Percentiles rank a stretch among this genome's conserved stretches.
These are phyloP conservation scores for Periophthalmus modestus DNA, from an alignment of 2,113 vertebrate genomes.

Conservation along the genomic window DNA sequence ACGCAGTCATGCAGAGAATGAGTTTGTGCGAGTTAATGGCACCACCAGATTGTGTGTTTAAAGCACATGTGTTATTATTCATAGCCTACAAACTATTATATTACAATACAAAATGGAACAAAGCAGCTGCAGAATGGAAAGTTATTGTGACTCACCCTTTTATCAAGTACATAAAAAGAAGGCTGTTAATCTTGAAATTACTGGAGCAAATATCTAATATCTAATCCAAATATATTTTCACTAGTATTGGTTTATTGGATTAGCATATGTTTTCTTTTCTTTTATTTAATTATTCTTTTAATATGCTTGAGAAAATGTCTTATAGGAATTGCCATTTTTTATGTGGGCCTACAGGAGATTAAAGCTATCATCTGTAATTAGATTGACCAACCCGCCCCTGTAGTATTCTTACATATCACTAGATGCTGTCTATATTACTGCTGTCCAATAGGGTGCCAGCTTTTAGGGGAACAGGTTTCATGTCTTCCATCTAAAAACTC, in stretches of 20 bases:
- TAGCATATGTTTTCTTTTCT: background rate
- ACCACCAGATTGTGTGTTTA: conserved; percentile 44
- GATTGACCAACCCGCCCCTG: no score
- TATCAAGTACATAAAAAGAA: background rate
- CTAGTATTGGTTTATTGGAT: background rate
- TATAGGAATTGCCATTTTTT: background rate
- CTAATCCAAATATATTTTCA: background rate
- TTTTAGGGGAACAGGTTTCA: no score
- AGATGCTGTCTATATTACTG: no score
- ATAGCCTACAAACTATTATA: conserved; percentile 48
- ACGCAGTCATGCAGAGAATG: conserved; percentile 62
- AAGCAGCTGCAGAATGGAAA: background rate
- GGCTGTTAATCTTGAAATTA: background rate
- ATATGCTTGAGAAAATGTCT: no score
- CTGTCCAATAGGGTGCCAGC: no score
- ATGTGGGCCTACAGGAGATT: background rate
- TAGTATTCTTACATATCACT: no score
- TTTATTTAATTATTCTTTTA: background rate
- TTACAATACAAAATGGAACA: conserved; percentile 8
- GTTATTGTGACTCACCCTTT: background rate
- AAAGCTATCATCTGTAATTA: no score
- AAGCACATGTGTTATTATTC: conserved; percentile 49
- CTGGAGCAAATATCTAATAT: background rate
- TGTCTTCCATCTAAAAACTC: no score
- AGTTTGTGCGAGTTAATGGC: conserved; percentile 53